A percentile compares a stretch with the other conserved stretches of the same genome.
Conservation (phyloP, 1,140 invertebrate species). For the Matsumurasca onukii region DNA sequence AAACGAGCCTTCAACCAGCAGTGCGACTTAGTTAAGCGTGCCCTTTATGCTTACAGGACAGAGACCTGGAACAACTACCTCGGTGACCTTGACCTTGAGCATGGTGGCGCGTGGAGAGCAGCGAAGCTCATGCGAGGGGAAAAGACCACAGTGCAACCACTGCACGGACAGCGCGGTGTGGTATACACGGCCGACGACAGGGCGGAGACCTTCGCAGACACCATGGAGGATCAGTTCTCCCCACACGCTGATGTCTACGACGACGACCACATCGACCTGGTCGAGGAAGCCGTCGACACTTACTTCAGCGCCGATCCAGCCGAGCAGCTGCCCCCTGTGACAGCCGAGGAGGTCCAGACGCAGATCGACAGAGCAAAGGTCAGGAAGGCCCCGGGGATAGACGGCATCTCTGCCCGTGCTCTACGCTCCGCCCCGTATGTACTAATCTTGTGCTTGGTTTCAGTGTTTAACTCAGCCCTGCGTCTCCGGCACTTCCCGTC, state of each 20-base stretch:
- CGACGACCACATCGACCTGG: not conserved
- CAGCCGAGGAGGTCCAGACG: not conserved
- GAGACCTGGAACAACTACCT: not conserved
- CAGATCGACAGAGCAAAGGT: not conserved
- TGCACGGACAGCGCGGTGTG: not conserved
- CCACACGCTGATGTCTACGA: not conserved
- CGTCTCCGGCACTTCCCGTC: too few species aligned
- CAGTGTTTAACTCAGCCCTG: too few species aligned
- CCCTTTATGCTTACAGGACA: not conserved
- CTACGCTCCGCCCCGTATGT: slow-evolving; percentile 33
- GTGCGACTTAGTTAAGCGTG: not conserved
- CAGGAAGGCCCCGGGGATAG: not conserved
- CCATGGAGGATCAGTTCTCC: not conserved
- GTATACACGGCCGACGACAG: not conserved
- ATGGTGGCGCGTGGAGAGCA: not conserved
- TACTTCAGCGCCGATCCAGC: not conserved
- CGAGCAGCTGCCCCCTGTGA: not conserved
- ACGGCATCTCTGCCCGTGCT: not conserved
- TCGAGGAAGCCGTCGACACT: not conserved
- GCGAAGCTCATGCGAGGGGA: not conserved
- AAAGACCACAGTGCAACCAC: not conserved
- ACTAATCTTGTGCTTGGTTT: slow-evolving; percentile 37
- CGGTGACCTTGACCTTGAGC: not conserved
- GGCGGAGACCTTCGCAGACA: slow-evolving; percentile 1
- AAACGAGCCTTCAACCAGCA: not conserved